Evolutionary conservation across 2,113 vertebrate species (phyloP), one percentile per base, ranked within the genome.

Genomic region (Prunella fulvescens): DNA sequence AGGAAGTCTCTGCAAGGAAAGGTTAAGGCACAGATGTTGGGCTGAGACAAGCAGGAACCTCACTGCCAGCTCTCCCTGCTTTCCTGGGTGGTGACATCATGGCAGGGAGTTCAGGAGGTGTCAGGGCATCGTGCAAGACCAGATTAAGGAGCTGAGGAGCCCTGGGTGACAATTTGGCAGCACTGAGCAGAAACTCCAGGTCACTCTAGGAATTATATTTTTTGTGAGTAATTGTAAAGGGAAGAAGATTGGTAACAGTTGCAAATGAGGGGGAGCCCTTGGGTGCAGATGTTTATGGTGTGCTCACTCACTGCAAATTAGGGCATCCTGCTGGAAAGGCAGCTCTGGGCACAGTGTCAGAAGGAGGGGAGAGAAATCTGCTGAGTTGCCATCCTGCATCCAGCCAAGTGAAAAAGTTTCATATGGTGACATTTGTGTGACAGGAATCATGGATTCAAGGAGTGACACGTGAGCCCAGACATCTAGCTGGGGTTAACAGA

Each of bases 21-120:
- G 78, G 86, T 87, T 96, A 81, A 89, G 57, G 70, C 88, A 54
- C 93, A 93, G 93, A 93, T 92, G 88, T 66, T 69, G 77, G 45
- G 77, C 54, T 62, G 82, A 47, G 83, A 69, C 56, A 78, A 89
- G 64, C 31, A 64, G 40, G 29, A 51, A 42, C 77, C 76, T 85
- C 25, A 6, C 39, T 67, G 85, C 85, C 77, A 60, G 26, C 57
- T 39, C n/a, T 53, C 37, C 2, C 53, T 72, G 60, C 71, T 62
- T 61, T 58, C 40, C 62, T 78, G 61, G 37, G 69, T 28, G 47
- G 3, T 47, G 54, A 45, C 45, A 39, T 22, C 51, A 28, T 12
- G 66, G 58, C 61, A 86, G 33, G 40, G 53, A 31, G 28, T 33
- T 19, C 50, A 65, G 65, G 47, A 92, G 73, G 12, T 19, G 28